phyloP scores from a whole-genome alignment of 2,113 vertebrate species.

The Corythaixoides concolor region DNA sequence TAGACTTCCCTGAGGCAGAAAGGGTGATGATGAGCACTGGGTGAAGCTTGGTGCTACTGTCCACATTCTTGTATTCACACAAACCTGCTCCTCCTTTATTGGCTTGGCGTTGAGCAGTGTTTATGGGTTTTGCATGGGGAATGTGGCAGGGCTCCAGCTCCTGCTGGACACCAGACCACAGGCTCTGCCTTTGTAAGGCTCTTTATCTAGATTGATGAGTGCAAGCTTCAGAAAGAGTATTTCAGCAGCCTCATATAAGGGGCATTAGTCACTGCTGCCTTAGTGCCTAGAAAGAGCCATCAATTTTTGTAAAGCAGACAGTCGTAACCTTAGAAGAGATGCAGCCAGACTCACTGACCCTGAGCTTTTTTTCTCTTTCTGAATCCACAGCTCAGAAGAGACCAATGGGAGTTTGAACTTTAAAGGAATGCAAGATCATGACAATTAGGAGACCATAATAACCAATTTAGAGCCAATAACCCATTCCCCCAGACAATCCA shows the following conservation, averaged over 20 bases:
- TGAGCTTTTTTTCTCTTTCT: background rate
- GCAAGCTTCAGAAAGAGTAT: conserved; percentile 14
- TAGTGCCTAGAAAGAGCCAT: conserved; percentile 2
- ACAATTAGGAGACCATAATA: background rate
- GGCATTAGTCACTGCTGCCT: conserved; percentile 14
- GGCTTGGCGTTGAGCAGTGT: background rate
- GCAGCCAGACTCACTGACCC: background rate
- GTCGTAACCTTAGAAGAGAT: background rate
- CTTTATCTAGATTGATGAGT: conserved; percentile 12
- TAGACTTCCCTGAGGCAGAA: background rate
- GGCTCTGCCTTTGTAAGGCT: background rate
- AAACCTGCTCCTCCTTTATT: background rate
- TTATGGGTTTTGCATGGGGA: background rate
- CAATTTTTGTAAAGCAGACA: conserved; percentile 12
- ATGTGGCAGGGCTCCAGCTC: background rate
- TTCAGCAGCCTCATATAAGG: background rate
- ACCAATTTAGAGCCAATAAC: background rate
- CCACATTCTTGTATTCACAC: background rate
- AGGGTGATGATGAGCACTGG: background rate
- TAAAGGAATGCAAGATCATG: background rate
- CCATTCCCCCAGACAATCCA: background rate
- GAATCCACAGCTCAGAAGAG: background rate
- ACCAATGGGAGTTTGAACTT: background rate
- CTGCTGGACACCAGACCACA: background rate
- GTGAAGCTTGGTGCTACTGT: background rate